These are phyloP conservation scores for Pilophorus perplexus DNA, from an alignment of 2,888 invertebrate species.

Conservation along the genomic window DNA sequence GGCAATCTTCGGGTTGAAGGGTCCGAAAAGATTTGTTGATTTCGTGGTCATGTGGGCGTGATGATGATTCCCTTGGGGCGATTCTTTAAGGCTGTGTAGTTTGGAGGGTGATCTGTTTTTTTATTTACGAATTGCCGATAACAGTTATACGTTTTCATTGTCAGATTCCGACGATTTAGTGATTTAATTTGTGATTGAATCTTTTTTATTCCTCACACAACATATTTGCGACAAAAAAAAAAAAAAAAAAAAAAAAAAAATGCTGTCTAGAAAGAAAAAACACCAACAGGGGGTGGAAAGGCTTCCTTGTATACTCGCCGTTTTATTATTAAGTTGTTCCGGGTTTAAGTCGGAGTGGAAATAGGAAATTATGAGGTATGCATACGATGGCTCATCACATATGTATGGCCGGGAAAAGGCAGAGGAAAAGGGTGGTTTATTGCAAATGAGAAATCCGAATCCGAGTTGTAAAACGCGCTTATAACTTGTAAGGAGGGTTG, in stretches of 20 bases:
- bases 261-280: not conserved
- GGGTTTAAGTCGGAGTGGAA: conserved; percentile 14
- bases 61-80: conserved; percentile 24
- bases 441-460: conserved; percentile 41
- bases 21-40: conserved; percentile 2
- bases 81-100: not conserved
- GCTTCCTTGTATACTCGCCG: not conserved
- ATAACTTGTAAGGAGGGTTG: too few species aligned
- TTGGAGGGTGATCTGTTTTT: not conserved
- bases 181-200: too few species aligned
- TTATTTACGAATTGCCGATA: too few species aligned
- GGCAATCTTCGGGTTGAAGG: not conserved
- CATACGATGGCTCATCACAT: conserved; percentile 38
- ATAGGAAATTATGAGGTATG: conserved; percentile 32
- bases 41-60: conserved; percentile 29
- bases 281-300: not conserved
- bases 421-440: conserved; percentile 27
- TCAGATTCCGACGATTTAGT: too few species aligned
- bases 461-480: conserved; percentile 5
- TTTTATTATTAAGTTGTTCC: conserved; percentile 32
- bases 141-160: too few species aligned
- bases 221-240: too few species aligned
- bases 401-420: conserved; percentile 13
- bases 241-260: not conserved
- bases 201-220: too few species aligned